Evolutionary conservation across 35 echinoderm and acorn worm genomes (phyloP).

Genomic region (Chiridota heheva): DNA sequence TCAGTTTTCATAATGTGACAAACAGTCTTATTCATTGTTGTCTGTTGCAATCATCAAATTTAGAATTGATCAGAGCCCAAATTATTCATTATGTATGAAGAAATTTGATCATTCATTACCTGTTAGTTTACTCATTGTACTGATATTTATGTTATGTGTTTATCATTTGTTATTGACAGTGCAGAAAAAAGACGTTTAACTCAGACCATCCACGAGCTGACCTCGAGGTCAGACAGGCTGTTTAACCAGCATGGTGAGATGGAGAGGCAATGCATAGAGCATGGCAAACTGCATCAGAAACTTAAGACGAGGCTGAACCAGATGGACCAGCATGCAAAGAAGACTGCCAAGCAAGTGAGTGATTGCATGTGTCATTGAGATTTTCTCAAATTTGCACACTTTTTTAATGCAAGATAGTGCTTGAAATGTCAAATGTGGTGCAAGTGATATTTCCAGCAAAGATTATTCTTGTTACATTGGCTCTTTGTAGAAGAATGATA

Average conservation of each 20-base stretch:
- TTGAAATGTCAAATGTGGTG: not conserved
- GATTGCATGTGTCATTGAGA: not conserved
- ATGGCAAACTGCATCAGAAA: constrained; percentile 78
- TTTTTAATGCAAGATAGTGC: not conserved
- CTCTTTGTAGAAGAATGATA: not conserved
- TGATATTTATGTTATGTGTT: too few relatives aligned
- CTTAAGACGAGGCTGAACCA: constrained; percentile 75
- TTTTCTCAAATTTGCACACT: not conserved
- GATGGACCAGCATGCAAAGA: constrained; percentile 83
- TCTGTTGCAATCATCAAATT: too few relatives aligned
- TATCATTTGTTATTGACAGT: constrained; percentile 27
- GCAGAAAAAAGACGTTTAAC: constrained; percentile 69
- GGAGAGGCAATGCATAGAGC: constrained; percentile 88
- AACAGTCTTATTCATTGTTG: too few relatives aligned
- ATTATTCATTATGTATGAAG: too few relatives aligned
- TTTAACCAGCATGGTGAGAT: constrained; percentile 78
- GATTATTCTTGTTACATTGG: not conserved
- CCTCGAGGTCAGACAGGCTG: constrained; percentile 54
- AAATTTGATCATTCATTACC: too few relatives aligned
- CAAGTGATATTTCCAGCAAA: not conserved
- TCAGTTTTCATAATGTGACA: too few relatives aligned
- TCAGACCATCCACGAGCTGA: constrained; percentile 64
- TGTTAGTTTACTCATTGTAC: too few relatives aligned
- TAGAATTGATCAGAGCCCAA: too few relatives aligned
- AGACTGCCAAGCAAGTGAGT: constrained; percentile 86